Conservation (phyloP, 2,888 invertebrate genomes). For the Leucania comma region DNA sequence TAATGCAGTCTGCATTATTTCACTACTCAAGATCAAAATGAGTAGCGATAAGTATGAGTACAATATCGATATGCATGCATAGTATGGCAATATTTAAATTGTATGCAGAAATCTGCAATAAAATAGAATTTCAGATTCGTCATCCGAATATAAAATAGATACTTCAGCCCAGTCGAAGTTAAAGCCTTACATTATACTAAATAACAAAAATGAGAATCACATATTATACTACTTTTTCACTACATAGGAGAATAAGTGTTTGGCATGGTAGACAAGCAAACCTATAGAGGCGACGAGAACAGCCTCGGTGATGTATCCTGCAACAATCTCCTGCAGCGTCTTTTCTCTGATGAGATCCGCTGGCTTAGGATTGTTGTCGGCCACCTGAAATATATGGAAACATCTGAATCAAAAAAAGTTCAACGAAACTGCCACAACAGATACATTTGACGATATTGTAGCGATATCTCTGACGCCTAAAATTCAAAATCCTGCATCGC, state of each 20-base stretch:
- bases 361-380: slow-evolving; percentile 81
- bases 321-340: slow-evolving; percentile 71
- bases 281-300: slow-evolving; percentile 77
- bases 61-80: too few species aligned
- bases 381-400: slow-evolving; percentile 81
- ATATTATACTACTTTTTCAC: slow-evolving; percentile 79
- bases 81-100: background rate
- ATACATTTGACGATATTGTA: background rate
- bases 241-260: slow-evolving; percentile 70
- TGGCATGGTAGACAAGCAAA: slow-evolving; percentile 74
- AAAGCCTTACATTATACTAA: slow-evolving; percentile 35
- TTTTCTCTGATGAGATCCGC: slow-evolving; percentile 87
- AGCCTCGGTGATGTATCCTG: slow-evolving; percentile 76
- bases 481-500: too few species aligned
- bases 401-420: background rate
- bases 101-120: slow-evolving; percentile 3
- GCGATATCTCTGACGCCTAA: too few species aligned
- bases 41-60: background rate
- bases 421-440: background rate
- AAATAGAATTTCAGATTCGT: background rate
- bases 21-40: background rate
- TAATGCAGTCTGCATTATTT: background rate
- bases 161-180: slow-evolving; percentile 12
- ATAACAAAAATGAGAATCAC: slow-evolving; percentile 35
- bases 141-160: slow-evolving; percentile 6